Conservation (phyloP, 2,797 vertebrate genomes). For the Pseudochirops cupreus region DNA sequence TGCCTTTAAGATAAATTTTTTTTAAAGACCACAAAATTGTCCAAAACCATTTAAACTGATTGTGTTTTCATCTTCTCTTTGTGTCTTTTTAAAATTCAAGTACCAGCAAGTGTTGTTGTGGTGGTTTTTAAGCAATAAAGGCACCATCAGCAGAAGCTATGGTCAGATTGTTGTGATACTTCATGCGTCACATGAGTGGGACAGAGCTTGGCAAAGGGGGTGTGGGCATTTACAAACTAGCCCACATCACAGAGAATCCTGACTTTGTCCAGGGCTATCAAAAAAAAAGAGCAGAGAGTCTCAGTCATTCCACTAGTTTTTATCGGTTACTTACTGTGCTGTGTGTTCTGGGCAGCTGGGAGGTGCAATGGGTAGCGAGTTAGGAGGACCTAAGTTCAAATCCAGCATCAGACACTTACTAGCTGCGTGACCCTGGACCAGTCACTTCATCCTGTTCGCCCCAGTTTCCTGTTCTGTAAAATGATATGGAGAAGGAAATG, state of each 20-base stretch:
- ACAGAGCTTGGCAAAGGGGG: background rate
- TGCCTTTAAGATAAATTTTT: background rate
- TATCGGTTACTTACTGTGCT: background rate
- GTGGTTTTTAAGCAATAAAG: background rate
- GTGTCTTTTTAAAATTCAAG: background rate
- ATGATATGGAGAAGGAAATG: background rate
- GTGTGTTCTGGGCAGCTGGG: background rate
- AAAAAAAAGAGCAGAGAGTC: background rate
- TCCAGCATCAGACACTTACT: background rate
- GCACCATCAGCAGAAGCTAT: background rate
- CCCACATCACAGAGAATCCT: background rate
- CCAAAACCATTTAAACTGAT: background rate
- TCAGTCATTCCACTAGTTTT: background rate
- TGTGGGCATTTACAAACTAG: background rate
- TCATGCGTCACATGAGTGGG: background rate
- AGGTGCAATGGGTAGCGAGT: background rate
- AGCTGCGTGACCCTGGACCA: background rate
- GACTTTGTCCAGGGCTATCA: background rate
- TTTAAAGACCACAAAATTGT: background rate
- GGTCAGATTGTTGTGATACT: background rate
- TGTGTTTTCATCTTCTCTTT: background rate
- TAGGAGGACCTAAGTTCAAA: background rate
- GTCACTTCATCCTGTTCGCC: background rate
- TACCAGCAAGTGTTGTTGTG: background rate
- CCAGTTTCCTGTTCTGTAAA: background rate